These are phyloP conservation scores for Eufriesea mexicana DNA, from an alignment of 1,140 invertebrate species.

Conservation along the genomic window DNA sequence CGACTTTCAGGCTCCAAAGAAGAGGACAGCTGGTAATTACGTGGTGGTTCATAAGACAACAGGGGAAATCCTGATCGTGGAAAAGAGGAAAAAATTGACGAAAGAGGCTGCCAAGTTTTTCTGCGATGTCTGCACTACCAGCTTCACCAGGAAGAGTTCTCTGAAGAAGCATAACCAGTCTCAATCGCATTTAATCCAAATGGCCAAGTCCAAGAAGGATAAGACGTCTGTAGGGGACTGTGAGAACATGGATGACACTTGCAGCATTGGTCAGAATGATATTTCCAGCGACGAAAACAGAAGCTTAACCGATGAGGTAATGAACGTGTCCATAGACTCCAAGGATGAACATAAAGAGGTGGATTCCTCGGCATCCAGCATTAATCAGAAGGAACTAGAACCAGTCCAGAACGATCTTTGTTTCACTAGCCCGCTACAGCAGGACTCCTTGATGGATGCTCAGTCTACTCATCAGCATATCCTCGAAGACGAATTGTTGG, in stretches of 20 bases:
- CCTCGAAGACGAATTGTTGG: slow-evolving; percentile 77
- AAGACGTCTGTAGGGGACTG: slow-evolving; percentile 9
- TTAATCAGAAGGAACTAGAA: not conserved
- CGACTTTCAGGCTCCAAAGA: slow-evolving; percentile 71
- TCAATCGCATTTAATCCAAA: slow-evolving; percentile 76
- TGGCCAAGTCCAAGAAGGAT: slow-evolving; percentile 61
- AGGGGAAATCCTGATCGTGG: slow-evolving; percentile 79
- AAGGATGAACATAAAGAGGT: not conserved
- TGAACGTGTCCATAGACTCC: not conserved
- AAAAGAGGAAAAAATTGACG: slow-evolving; percentile 79
- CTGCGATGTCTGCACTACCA: slow-evolving; percentile 77
- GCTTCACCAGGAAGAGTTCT: slow-evolving; percentile 80
- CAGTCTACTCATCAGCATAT: slow-evolving; percentile 49
- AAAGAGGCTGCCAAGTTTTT: slow-evolving; percentile 79
- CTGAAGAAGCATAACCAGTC: slow-evolving; percentile 79
- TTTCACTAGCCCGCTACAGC: not conserved
- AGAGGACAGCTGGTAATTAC: slow-evolving; percentile 75
- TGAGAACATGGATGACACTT: slow-evolving; percentile 16
- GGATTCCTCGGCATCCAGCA: not conserved
- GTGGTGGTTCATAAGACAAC: slow-evolving; percentile 77
- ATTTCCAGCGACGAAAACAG: not conserved
- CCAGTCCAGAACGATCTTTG: not conserved
- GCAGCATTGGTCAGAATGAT: not conserved
- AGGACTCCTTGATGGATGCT: slow-evolving; percentile 29
- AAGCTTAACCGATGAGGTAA: not conserved